These are phyloP conservation scores for Aeoliscus strigatus DNA, from an alignment of 2,797 vertebrate genomes.

Conservation along the genomic window DNA sequence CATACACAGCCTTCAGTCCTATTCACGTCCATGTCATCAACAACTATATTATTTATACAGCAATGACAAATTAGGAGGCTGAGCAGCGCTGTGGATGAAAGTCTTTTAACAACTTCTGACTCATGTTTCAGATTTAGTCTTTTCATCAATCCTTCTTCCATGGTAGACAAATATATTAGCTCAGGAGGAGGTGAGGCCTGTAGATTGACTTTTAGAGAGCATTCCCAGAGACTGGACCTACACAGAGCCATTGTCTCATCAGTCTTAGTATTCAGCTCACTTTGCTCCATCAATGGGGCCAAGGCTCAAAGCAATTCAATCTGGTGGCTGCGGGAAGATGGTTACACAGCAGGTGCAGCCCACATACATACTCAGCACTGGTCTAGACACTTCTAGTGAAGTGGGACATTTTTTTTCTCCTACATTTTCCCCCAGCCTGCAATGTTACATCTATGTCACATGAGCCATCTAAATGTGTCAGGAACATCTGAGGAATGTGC, in stretches of 20 bases:
- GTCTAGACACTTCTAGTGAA: constrained; percentile 25
- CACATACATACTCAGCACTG: constrained; percentile 31
- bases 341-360: constrained; percentile 34
- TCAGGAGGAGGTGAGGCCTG: constrained; percentile 39
- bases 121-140: constrained; percentile 29
- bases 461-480: constrained; percentile 16
- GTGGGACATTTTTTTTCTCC: constrained; percentile 22
- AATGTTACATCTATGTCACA: constrained; percentile 20
- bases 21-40: constrained; percentile 62
- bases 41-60: constrained; percentile 54
- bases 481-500: constrained; percentile 17
- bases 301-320: constrained; percentile 65
- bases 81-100: constrained; percentile 12
- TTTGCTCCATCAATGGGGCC: constrained; percentile 45
- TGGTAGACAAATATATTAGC: constrained; percentile 14
- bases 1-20: constrained; percentile 48
- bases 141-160: constrained; percentile 40
- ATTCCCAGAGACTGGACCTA: constrained; percentile 57
- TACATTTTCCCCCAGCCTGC: constrained; percentile 13
- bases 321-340: constrained; percentile 55
- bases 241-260: constrained; percentile 64
- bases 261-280: constrained; percentile 63
- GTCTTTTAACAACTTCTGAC: constrained; percentile 34
- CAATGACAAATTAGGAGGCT: constrained; percentile 52
- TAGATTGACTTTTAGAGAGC: constrained; percentile 50